These are phyloP conservation scores for Pseudochirops cupreus DNA, from an alignment of 2,797 vertebrate genomes.

Conservation along the genomic window DNA sequence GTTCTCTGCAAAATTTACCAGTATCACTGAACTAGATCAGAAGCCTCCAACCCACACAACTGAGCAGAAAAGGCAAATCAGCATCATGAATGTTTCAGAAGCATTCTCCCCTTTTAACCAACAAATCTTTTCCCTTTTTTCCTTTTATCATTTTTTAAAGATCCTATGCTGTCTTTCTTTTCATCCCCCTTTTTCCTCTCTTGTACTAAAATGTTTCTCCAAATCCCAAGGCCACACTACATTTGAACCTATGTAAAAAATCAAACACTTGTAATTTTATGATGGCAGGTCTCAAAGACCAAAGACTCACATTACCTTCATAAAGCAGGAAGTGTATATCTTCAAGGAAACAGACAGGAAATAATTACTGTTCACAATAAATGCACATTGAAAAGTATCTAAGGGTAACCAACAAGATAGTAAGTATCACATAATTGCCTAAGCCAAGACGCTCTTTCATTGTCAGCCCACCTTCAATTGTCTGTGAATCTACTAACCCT, in stretches of 20 bases:
- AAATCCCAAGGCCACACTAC: background rate
- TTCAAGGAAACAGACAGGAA: background rate
- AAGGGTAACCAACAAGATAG: background rate
- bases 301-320: background rate
- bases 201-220: background rate
- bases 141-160: slow-evolving; percentile 31
- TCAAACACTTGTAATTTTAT: background rate
- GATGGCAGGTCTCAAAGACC: background rate
- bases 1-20: slow-evolving; percentile 14
- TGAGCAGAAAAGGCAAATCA: slow-evolving; percentile 33
- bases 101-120: slow-evolving; percentile 33
- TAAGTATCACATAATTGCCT: background rate
- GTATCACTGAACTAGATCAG: background rate
- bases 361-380: background rate
- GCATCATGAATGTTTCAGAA: slow-evolving; percentile 28
- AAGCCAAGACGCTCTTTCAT: background rate
- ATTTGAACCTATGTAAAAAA: background rate
- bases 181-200: background rate
- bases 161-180: slow-evolving; percentile 32
- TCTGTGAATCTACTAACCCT: background rate
- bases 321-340: background rate
- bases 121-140: slow-evolving; percentile 8
- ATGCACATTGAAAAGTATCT: background rate
- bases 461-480: background rate
- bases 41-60: background rate